A percentile compares a stretch with the other conserved stretches of the same genome.
Evolutionary conservation across 1,140 invertebrate species (phyloP).

Genomic region (Conus betulinus): DNA sequence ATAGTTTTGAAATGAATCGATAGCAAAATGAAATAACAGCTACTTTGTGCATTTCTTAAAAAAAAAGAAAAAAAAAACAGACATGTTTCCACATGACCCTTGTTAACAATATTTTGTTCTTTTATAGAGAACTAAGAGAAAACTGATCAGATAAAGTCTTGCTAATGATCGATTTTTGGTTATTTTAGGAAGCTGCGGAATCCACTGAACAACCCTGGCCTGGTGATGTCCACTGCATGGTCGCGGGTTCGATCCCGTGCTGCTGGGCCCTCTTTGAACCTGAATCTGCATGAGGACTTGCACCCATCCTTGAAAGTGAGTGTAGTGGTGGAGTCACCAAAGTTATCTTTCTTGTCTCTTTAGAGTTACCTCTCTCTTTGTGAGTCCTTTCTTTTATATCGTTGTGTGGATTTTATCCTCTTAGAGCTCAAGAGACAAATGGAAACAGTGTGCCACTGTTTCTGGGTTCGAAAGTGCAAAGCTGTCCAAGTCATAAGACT

Average conservation of each 20-base stretch:
- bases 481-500: too few relatives aligned
- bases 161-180: neutral
- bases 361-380: neutral
- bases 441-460: too few relatives aligned
- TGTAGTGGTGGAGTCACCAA: neutral
- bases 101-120: too few relatives aligned
- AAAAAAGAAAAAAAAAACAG: too few relatives aligned
- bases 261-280: conserved; percentile 72
- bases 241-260: conserved; percentile 2
- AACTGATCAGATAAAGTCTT: neutral
- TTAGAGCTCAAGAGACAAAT: too few relatives aligned
- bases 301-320: conserved; percentile 81
- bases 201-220: conserved; percentile 88
- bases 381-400: neutral
- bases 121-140: too few relatives aligned
- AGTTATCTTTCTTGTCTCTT: too few relatives aligned
- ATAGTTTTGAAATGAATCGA: too few relatives aligned
- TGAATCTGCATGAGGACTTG: conserved; percentile 79
- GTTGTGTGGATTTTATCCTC: too few relatives aligned
- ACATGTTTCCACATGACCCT: too few relatives aligned
- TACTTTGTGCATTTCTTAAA: too few relatives aligned
- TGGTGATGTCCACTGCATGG: conserved; percentile 80
- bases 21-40: too few relatives aligned
- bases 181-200: conserved; percentile 85
- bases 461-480: neutral